Evolutionary conservation across 2,113 vertebrate genomes (phyloP).

Genomic region (cattle (Bos taurus)): ARS-UCD2.0 NC_037342.1:26146001-26146500

Average conservation of each 20-base stretch:
- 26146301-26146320: neutral
- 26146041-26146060: neutral
- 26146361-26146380: neutral
- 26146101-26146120: neutral
- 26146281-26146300: neutral
- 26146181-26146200: neutral
- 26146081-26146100: neutral
- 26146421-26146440: neutral
- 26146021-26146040: neutral
- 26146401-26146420: neutral
- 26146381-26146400: neutral
- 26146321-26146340: neutral
- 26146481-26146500: neutral
- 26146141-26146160: neutral
- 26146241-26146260: neutral
- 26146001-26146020: neutral
- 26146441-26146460: neutral
- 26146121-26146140: neutral
- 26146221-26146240: neutral
- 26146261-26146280: neutral
- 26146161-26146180: neutral
- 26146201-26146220: neutral
- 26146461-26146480: neutral
- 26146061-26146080: constrained; percentile 12
- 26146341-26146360: neutral